Conservation (phyloP, 2,797 vertebrate genomes). For the Poecilia wingei region DNA sequence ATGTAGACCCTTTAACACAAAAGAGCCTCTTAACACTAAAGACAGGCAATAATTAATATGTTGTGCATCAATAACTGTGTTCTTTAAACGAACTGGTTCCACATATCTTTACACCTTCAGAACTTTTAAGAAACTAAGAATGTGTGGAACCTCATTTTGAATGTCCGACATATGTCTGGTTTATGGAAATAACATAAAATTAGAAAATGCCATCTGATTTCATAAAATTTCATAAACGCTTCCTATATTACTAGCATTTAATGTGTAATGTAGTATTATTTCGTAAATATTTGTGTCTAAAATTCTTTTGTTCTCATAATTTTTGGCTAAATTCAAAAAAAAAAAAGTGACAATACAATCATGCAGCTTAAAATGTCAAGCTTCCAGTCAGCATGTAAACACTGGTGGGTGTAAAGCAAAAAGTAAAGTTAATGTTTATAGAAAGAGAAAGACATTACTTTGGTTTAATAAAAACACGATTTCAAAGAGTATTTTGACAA, state of each 20-base stretch:
- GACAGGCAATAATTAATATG: not conserved
- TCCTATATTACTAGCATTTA: constrained; percentile 7
- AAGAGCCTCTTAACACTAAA: not conserved
- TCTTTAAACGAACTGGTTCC: no score
- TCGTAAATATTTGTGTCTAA: not conserved
- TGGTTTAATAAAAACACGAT: not conserved
- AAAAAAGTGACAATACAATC: not conserved
- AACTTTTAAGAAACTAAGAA: not conserved
- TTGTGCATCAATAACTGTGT: not conserved
- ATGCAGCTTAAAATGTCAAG: not conserved
- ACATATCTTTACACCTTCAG: no score
- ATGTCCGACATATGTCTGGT: not conserved
- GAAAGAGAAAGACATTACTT: not conserved
- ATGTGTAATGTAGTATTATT: not conserved
- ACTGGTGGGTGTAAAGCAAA: not conserved
- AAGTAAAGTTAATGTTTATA: not conserved
- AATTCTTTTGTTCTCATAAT: not conserved
- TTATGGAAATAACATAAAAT: not conserved
- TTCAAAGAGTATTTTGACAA: not conserved
- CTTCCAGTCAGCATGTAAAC: not conserved
- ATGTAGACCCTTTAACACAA: not conserved
- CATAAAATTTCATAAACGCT: not conserved
- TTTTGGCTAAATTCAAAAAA: not conserved
- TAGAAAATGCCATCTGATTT: not conserved
- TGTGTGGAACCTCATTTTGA: not conserved